Evolutionary conservation across 37 sponge, comb jelly and placozoan genomes (phyloP), one percentile per base, ranked within the genome.

Genomic region (Halisarca cf. caerulea): DNA sequence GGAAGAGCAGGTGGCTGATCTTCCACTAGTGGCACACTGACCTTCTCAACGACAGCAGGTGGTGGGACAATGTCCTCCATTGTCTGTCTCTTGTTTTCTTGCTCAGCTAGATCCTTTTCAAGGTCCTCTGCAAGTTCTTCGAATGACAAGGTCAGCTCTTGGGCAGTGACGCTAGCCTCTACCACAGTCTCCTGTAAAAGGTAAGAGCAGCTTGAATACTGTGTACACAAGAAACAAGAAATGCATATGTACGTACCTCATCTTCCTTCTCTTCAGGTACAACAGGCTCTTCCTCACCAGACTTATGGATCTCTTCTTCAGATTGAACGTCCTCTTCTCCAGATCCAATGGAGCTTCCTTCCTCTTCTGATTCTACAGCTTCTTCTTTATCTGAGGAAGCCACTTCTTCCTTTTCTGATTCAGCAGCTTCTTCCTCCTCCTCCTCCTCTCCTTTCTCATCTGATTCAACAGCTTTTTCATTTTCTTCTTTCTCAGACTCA

Each of bases 381-480:
- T 64, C 58, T 43, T n/a, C n/a, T n/a, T n/a, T n/a, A n/a, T 45
- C 79, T 40, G 57, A 17, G 15, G 15, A 54, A 11, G 57, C 57
- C n/a, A n/a, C 64, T 27, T 61, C 64, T 61, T 61, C 64, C 30
- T 61, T 27, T 23, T 61, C 64, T 20, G n/a, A 21, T 17, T 69
- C 66, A 41, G 62, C 83, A 34, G 73, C 82, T 69, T 71, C 87
- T 54, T 87, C 82, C 43, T 82, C 82, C 14, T 78, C 83, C 53
- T 82, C 82, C 47, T 71, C 87, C 33, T 87, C 82, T 62, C 72
- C 82, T 36, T 78, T 79, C 45, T 88, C 79, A 4, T 27, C 64
- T 20, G 23, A 21, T 17, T 69, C 66, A 41, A 74, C 83, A 25
- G 72, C 82, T 69, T 71, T 82, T 36, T 81, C 82, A 33, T 73